Conservation (phyloP, 1,140 invertebrate species). For the Rhopalosiphum padi region DNA sequence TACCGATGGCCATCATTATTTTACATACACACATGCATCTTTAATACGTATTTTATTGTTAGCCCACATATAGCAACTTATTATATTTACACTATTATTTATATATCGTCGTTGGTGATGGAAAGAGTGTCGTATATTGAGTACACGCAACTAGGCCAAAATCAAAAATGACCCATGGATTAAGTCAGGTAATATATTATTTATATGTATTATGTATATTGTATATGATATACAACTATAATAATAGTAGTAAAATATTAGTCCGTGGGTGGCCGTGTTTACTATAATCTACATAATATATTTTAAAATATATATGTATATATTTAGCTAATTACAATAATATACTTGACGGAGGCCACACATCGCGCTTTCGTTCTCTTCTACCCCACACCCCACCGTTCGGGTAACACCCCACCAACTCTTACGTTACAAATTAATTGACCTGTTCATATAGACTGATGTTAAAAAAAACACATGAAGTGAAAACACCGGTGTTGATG, state of each 20-base stretch:
- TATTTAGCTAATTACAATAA: constrained; percentile 51
- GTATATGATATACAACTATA: background rate
- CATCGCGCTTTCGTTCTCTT: constrained; percentile 27
- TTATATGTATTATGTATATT: background rate
- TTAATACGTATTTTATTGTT: too few species aligned
- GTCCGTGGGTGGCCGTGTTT: constrained; percentile 49
- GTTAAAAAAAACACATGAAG: background rate
- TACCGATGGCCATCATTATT: background rate
- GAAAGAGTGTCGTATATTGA: background rate
- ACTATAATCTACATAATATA: background rate
- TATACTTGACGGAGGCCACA: constrained; percentile 46
- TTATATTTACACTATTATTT: background rate
- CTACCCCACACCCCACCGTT: too few species aligned
- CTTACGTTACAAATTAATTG: background rate
- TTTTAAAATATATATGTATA: background rate
- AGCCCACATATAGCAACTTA: background rate
- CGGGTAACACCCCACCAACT: background rate
- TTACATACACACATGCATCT: background rate
- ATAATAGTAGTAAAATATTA: background rate
- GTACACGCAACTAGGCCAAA: background rate
- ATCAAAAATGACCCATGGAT: background rate
- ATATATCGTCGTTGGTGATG: background rate
- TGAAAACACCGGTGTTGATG: background rate
- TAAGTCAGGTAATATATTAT: background rate
- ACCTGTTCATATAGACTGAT: background rate